Percentiles rank a stretch among this genome's conserved stretches.
These are phyloP conservation scores for Troilus luridus DNA, from an alignment of 2,888 invertebrate species.

Conservation along the genomic window DNA sequence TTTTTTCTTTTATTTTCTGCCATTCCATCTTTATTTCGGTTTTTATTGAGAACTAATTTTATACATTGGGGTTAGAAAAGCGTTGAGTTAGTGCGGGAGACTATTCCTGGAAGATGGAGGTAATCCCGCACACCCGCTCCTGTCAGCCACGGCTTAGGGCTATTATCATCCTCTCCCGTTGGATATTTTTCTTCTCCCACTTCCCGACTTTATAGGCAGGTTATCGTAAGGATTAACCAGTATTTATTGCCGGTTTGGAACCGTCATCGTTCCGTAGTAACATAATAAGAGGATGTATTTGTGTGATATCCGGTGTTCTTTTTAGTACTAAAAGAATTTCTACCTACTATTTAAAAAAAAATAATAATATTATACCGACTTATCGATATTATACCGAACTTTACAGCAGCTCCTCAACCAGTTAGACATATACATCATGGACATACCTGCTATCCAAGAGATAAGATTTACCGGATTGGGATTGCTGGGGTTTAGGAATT, in stretches of 20 bases:
- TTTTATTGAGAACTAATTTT: conserved; percentile 31
- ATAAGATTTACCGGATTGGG: no score
- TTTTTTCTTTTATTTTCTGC: neutral
- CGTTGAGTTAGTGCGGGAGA: neutral
- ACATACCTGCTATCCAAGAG: no score
- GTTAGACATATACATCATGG: no score
- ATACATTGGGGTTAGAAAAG: neutral
- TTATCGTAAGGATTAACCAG: neutral
- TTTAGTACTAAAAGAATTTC: neutral
- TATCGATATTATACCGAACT: no score
- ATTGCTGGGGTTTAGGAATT: no score
- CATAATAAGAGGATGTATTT: neutral
- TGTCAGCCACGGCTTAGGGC: neutral
- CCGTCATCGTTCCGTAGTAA: neutral
- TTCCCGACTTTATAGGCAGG: neutral
- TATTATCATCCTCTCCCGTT: neutral
- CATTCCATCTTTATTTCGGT: neutral
- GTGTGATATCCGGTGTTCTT: neutral
- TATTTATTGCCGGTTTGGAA: neutral
- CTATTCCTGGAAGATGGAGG: neutral
- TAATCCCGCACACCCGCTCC: conserved; percentile 15
- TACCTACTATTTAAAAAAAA: neutral
- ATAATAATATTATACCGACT: no score
- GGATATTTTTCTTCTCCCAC: conserved; percentile 2
- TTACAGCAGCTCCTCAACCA: no score